Base-by-base conservation (phyloP, 2,888 invertebrate species). In the Caenorhabditis sinica region DNA sequence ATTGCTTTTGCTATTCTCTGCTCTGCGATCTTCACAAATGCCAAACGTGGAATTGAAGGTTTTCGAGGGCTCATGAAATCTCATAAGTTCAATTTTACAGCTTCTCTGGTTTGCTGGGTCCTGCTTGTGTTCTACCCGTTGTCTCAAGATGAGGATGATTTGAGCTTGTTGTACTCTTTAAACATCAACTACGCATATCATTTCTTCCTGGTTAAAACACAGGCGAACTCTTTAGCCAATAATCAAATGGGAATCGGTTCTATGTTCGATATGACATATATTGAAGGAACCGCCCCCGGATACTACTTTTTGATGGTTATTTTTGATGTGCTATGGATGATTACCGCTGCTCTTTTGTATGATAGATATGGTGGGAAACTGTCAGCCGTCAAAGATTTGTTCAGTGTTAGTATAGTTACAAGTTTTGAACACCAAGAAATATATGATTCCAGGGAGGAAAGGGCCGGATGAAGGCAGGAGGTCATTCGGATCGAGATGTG, bases 101-200 rank as follows among this genome's bases (percentile, higher is more conserved):
- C 60, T 33, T 43, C 73, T 11, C 36, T 73, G n/a, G 61, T 73
- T n/a, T 30, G 25, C 20, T 72, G 71, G 71, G 33, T 73, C 33
- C 17, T 73, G 17, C 13, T 49, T 15, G 63, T 73, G 15, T 63
- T 60, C 36, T 49, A 36, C 49, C 61, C 73, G 28, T 1, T 63
- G 6, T 11, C 25, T 2, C 20, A 36, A 33, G 61, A 51, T 13
- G 60, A 60, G 28, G 56, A 43, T 30, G 30, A 30, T 58, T 4
- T 56, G 28, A 40, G 30, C 49, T 15, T 73, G 2, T 33, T 73
- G 1, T 63, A 49, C 33, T 45, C 61, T n/a, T 17, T 73, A 5
- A 73, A 73, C 63, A 74, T 74, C 56, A 74, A 65, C 36, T 33
- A 53, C 17, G 74, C 74, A 1, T 73, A 61, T 25, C n/a, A 56